These are phyloP conservation scores for Oreochromis mossambicus DNA, from an alignment of 2,797 vertebrate species.

Conservation along the genomic window DNA sequence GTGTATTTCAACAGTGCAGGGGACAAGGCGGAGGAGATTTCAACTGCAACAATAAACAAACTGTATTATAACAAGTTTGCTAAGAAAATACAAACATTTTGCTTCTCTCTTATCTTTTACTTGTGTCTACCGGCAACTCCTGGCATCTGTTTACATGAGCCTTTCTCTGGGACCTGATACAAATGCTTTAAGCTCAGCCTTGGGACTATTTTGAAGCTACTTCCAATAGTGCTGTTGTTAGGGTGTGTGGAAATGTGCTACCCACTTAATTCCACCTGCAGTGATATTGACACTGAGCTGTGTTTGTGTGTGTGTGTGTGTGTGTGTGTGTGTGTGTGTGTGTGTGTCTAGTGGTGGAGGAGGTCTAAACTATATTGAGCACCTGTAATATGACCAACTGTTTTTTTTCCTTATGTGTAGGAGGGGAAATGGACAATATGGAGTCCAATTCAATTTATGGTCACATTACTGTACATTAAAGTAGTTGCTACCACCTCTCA, in stretches of 20 bases:
- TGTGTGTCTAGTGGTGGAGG: constrained; percentile 25
- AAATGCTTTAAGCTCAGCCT: constrained; percentile 34
- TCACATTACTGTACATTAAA: constrained; percentile 31
- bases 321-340: background rate
- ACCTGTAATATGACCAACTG: constrained; percentile 44
- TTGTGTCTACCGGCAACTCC: constrained; percentile 1
- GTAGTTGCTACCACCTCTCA: constrained; percentile 7
- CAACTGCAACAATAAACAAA: background rate
- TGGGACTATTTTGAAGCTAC: constrained; percentile 34
- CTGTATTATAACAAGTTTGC: background rate
- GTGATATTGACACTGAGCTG: constrained; percentile 44
- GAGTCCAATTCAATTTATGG: constrained; percentile 39
- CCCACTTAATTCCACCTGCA: constrained; percentile 66
- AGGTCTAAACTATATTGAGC: constrained; percentile 55
- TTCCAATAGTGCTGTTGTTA: constrained; percentile 37
- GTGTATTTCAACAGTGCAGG: background rate
- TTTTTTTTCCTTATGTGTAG: constrained; percentile 44
- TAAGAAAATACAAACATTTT: background rate
- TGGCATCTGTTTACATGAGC: constrained; percentile 15
- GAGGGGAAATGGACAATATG: constrained; percentile 54
- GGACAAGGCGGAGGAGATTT: background rate
- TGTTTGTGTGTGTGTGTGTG: background rate
- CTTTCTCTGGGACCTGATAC: constrained; percentile 21
- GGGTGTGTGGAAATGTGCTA: constrained; percentile 47
- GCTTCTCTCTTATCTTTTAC: background rate